phyloP scores from a whole-genome alignment of 2,113 vertebrate genomes.

The Carassius auratus region DNA sequence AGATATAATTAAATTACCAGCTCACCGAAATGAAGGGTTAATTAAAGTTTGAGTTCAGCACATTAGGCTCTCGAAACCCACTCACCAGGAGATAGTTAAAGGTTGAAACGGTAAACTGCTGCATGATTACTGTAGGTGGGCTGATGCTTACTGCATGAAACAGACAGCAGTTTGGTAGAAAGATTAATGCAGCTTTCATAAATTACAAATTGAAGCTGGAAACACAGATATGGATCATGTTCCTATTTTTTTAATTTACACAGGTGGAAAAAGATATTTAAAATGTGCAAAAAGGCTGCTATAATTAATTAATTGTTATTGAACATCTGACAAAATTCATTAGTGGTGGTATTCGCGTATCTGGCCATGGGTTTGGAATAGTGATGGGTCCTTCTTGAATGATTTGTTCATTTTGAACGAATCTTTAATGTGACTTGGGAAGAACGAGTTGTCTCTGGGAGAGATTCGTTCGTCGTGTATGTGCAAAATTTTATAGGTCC shows the following conservation, averaged over 20 bases:
- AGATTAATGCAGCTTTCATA: neutral
- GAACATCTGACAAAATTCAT: neutral
- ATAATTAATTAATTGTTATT: neutral
- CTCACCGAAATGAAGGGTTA: neutral
- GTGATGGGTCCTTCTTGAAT: too few species aligned
- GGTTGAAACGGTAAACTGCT: neutral
- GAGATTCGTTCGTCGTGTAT: too few species aligned
- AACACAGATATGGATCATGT: neutral
- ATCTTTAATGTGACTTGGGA: too few species aligned
- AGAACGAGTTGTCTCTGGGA: too few species aligned
- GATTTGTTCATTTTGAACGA: too few species aligned
- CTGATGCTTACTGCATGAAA: neutral
- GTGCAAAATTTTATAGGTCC: too few species aligned
- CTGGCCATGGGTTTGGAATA: neutral
- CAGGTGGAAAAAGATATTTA: neutral
- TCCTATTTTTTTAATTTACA: neutral
- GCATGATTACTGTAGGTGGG: conserved; percentile 1
- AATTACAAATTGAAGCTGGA: neutral
- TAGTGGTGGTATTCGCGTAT: neutral
- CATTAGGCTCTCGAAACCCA: conserved; percentile 25
- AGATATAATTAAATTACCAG: conserved; percentile 29
- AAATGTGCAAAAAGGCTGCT: neutral
- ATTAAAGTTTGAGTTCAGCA: conserved; percentile 29
- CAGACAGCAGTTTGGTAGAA: neutral
- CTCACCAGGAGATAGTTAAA: conserved; percentile 4